Evolutionary conservation across 2,797 vertebrate species (phyloP).

Genomic region (Paratrypauchen microcephalus): DNA sequence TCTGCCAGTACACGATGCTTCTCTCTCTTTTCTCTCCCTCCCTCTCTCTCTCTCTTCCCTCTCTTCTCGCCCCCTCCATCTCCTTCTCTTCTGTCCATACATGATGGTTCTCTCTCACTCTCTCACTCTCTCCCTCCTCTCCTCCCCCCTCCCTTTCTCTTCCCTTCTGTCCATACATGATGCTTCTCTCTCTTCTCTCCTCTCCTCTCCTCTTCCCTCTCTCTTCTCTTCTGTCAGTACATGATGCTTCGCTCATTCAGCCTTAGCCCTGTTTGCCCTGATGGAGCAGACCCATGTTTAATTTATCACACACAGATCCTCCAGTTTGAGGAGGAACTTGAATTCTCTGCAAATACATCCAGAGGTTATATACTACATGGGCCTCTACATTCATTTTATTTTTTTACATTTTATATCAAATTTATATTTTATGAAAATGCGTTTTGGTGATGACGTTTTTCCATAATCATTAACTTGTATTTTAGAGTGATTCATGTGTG

Average conservation of each 20-base stretch:
- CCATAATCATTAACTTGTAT: too few relatives aligned
- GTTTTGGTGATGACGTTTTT: too few relatives aligned
- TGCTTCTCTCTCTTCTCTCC: neutral
- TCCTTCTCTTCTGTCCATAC: neutral
- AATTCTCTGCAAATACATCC: too few relatives aligned
- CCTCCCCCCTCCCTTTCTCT: slow-evolving; percentile 15
- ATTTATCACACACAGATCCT: slow-evolving; percentile 28
- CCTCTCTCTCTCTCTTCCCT: neutral
- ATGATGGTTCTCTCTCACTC: neutral
- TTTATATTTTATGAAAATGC: neutral
- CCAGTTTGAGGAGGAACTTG: neutral
- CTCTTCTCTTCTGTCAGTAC: neutral
- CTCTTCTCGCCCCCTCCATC: too few relatives aligned
- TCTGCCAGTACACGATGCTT: too few relatives aligned
- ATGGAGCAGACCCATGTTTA: slow-evolving; percentile 31
- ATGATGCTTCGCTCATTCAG: neutral
- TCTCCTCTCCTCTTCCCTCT: slow-evolving; percentile 13
- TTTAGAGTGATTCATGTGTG: too few relatives aligned
- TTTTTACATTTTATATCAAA: neutral
- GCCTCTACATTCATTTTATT: neutral
- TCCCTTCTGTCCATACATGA: too few relatives aligned
- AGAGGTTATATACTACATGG: too few relatives aligned
- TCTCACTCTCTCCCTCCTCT: neutral
- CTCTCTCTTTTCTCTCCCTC: too few relatives aligned
- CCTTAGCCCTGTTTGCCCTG: slow-evolving; percentile 10